Evolutionary conservation across 2,797 vertebrate genomes (phyloP), one percentile per base, ranked within the genome.

Genomic region (Heterohyrax brucei): DNA sequence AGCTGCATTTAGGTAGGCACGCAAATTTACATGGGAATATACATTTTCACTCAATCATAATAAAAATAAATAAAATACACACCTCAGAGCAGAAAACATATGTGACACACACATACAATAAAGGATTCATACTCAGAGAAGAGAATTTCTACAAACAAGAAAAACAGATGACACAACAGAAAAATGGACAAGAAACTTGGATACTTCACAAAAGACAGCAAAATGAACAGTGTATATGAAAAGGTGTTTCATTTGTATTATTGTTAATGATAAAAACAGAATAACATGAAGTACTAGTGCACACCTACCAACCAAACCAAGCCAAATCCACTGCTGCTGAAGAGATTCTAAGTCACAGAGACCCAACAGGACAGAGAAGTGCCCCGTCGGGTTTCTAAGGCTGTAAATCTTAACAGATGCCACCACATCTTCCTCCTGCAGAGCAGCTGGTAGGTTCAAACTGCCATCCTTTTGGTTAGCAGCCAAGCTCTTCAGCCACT

Each of bases 221-320:
- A 95, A 93, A 85, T 80, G 84, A 93, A 53, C 19, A 61, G 73
- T 14, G 53, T 28, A 70, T 33, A 85, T 59, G 26, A 94, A 96
- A 83, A 62, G 12, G 1, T 44, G 3, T 48, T 66, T 87, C 90
- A 56, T 12, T 86, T 21, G 66, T 79, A 73, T 19, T 46, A 76
- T 72, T 56, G 10, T 62, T 84, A 93, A 79, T 46, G 18, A 88
- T 1, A 79, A 5, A 70, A 86, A 81, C n/a, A 62, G 14, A 82
- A 91, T 13, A 78, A 59, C 30, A 80, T 39, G 13, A 87, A 80
- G 73, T 66, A 77, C 39, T 26, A 85, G 19, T 59, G 70, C 7
- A 78, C 16, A 93, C 8, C 10, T 79, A 81, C n/a, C 46, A 28
- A 56, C 53, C 53, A 56, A 10, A 56, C 53, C 8, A 56, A 10